Conservation (phyloP, 2,797 vertebrate species). For the Avahi laniger region DNA sequence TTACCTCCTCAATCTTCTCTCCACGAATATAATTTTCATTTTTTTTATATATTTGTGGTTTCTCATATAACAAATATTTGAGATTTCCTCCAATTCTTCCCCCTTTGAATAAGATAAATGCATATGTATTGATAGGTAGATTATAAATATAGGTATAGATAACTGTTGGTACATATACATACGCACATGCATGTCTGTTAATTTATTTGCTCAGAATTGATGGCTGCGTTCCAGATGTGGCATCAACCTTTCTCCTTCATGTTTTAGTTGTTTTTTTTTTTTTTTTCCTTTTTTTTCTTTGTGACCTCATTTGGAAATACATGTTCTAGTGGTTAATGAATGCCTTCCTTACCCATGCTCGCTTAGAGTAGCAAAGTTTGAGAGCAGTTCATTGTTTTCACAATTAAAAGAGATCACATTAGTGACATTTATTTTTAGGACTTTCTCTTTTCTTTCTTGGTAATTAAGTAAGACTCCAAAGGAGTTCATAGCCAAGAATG, state of each 20-base stretch:
- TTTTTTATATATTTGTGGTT: not conserved
- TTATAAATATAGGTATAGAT: accelerated
- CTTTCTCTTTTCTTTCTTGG: constrained; percentile 54
- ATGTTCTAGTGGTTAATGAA: not conserved
- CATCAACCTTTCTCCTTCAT: not conserved
- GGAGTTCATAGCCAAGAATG: not conserved
- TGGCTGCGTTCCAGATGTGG: not conserved
- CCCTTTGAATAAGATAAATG: not conserved
- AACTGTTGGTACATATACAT: accelerated
- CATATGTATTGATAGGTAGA: no score
- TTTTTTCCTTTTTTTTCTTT: no score
- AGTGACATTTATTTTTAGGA: constrained; percentile 11
- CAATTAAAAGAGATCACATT: constrained; percentile 49
- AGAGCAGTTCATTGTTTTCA: constrained; percentile 34
- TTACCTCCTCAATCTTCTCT: not conserved
- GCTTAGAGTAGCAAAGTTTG: not conserved
- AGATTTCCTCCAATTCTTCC: not conserved
- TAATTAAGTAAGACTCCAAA: constrained; percentile 48
- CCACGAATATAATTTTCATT: not conserved
- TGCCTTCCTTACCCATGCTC: no score
- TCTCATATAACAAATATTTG: not conserved
- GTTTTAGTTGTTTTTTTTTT: not conserved
- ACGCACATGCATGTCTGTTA: not conserved
- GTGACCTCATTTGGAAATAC: no score
- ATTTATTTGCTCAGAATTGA: not conserved